These are phyloP conservation scores for Meloidogyne floridensis DNA, from an alignment of 1,140 invertebrate species.

Conservation along the genomic window DNA sequence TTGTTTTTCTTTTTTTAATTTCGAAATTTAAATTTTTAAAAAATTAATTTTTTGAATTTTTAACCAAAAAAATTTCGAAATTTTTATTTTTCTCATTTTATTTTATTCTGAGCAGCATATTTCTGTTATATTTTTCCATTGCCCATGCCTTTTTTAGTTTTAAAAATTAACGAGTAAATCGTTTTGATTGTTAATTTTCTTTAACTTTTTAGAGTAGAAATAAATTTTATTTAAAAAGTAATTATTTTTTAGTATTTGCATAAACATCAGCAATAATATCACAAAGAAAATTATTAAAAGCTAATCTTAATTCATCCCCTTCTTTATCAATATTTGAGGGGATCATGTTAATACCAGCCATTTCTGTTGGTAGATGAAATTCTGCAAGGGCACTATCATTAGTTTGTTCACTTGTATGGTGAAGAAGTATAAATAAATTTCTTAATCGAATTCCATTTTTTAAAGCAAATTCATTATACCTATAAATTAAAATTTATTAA, in stretches of 20 bases:
- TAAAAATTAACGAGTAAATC: background rate
- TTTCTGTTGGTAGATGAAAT: slow-evolving; percentile 54
- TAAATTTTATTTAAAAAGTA: background rate
- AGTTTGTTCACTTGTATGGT: slow-evolving; percentile 51
- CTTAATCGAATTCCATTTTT: slow-evolving; percentile 60
- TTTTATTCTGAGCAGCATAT: background rate
- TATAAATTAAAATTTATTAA: slow-evolving; percentile 48
- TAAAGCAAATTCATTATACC: slow-evolving; percentile 76
- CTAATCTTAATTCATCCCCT: slow-evolving; percentile 45
- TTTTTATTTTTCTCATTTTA: background rate
- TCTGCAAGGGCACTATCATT: slow-evolving; percentile 55
- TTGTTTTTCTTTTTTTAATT: background rate
- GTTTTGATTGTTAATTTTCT: background rate
- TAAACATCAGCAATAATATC: slow-evolving; percentile 41
- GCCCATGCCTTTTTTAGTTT: background rate
- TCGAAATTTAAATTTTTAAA: background rate
- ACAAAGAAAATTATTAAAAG: slow-evolving; percentile 55
- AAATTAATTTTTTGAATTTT: background rate
- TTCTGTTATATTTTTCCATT: background rate
- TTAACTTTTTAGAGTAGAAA: background rate
- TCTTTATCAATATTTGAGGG: slow-evolving; percentile 50
- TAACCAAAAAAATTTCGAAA: background rate
- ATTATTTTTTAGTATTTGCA: slow-evolving; percentile 11
- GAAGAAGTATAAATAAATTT: slow-evolving; percentile 34
- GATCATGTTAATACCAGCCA: slow-evolving; percentile 48